A percentile compares a stretch with the other conserved stretches of the same genome.
These are phyloP conservation scores for Choloepus hoffmanni DNA, from an alignment of 2,113 vertebrate genomes.

Conservation along the genomic window DNA sequence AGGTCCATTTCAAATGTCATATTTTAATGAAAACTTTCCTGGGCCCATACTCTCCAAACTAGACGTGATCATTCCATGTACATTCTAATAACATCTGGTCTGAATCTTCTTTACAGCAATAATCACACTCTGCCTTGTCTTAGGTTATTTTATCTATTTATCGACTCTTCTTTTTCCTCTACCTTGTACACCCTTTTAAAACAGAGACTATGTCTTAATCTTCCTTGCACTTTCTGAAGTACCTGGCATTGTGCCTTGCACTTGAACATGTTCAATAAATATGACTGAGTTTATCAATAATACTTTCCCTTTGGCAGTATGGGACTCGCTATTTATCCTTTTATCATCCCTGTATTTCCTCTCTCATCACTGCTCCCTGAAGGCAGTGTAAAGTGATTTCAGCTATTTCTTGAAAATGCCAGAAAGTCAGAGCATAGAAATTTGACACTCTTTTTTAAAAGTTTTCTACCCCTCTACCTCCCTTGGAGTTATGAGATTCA, in stretches of 20 bases:
- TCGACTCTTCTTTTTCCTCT: conserved; percentile 32
- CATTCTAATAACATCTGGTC: neutral
- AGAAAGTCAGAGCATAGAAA: conserved; percentile 71
- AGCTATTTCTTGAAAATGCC: conserved; percentile 66
- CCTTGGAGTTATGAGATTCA: neutral
- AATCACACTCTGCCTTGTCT: neutral
- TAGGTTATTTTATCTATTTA: conserved; percentile 15
- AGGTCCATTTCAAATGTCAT: conserved; percentile 11
- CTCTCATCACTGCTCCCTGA: neutral
- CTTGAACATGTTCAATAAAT: conserved; percentile 55
- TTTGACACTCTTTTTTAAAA: conserved; percentile 54
- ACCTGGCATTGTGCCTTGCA: neutral
- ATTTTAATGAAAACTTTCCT: conserved; percentile 52
- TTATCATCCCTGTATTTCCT: neutral
- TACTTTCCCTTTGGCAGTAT: conserved; percentile 19
- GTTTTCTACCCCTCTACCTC: neutral
- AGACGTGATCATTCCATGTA: neutral
- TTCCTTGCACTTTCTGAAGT: neutral
- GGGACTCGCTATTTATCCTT: conserved; percentile 3
- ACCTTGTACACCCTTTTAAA: conserved; percentile 29
- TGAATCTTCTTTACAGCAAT: neutral
- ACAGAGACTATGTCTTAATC: neutral
- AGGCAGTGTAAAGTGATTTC: conserved; percentile 30
- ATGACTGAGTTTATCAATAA: conserved; percentile 23
- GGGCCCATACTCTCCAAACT: neutral